Evolutionary conservation across 2,113 vertebrate genomes (phyloP), one percentile per base, ranked within the genome.

Genomic region (Dipodomys stephensi): DNA sequence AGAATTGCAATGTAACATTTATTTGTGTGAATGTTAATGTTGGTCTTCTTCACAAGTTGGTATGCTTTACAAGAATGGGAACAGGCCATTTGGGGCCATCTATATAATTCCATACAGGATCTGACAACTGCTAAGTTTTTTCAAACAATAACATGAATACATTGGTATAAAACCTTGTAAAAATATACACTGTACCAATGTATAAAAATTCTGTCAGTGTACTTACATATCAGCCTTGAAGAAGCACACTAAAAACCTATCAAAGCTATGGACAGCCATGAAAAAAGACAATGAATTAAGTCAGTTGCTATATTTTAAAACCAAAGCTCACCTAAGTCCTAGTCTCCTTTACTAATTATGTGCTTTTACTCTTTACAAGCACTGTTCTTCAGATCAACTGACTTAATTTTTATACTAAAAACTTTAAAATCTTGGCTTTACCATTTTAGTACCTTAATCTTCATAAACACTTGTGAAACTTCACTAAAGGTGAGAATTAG

Each of bases 401-500:
- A 79, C 32, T 65, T 0, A 86, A 30, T 16, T 69, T 73, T 81
- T 71, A 71, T n/a, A 82, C 35, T 87, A 39, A 81, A 74, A 80
- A 8, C 69, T 27, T 71, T 95, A 80, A 94, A 94, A 87, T 83
- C 4, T 27, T 87, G 16, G 71, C 12, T 77, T 18, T 20, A 23
- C 25, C 49, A 83, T 76, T 69, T 83, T 90, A 39, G 39, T 83
- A 90, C 22, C 27, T 81, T 35, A 69, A 10, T 20, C 80, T 71
- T 13, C 49, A 49, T 46, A 76, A 65, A 74, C 25, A 78, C 57
- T 88, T 81, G 28, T 69, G 35, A 91, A 82, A 85, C 5, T 67
- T 94, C 20, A 28, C 57, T 84, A 30, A 94, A 92, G 23, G 2
- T 35, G 22, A 83, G 64, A 82, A 94, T 72, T 64, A 94, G 22